Percentiles rank a stretch among this genome's conserved stretches.
phyloP scores from a whole-genome alignment of 2,797 vertebrate species.

The Halcyon leucocephala region DNA sequence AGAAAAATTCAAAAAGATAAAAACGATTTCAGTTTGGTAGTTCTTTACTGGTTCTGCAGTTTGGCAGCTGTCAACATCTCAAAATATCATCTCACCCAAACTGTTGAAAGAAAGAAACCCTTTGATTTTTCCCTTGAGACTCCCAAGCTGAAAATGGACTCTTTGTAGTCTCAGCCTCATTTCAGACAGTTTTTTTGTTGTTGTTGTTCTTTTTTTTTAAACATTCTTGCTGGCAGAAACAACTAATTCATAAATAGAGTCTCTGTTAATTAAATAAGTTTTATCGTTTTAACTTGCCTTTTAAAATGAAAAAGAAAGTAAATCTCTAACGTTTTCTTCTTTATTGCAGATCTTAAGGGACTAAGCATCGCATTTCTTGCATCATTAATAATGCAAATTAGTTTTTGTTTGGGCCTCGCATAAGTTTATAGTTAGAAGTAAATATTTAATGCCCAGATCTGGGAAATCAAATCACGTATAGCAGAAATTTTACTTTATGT shows the following conservation, averaged over 20 bases:
- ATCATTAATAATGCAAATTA: slow-evolving; percentile 78
- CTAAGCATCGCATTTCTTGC: slow-evolving; percentile 61
- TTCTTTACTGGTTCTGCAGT: slow-evolving; percentile 72
- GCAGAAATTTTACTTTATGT: slow-evolving; percentile 30
- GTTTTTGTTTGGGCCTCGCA: slow-evolving; percentile 65
- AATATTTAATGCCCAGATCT: slow-evolving; percentile 76
- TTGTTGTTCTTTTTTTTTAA: background rate
- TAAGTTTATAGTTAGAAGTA: slow-evolving; percentile 72
- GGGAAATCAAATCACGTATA: slow-evolving; percentile 53
- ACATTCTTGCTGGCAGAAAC: slow-evolving; percentile 69
- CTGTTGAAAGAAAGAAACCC: slow-evolving; percentile 78
- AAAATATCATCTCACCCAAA: slow-evolving; percentile 80
- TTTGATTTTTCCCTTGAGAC: slow-evolving; percentile 78
- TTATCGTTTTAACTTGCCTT: slow-evolving; percentile 71
- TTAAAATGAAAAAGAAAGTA: slow-evolving; percentile 65
- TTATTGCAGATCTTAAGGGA: slow-evolving; percentile 63
- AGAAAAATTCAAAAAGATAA: slow-evolving; percentile 65
- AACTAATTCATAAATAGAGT: slow-evolving; percentile 69
- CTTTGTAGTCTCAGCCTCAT: slow-evolving; percentile 76
- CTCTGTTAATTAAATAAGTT: slow-evolving; percentile 76
- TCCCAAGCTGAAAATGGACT: slow-evolving; percentile 76
- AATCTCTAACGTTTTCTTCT: slow-evolving; percentile 59
- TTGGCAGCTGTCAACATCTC: slow-evolving; percentile 81
- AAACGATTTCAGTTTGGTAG: slow-evolving; percentile 60
- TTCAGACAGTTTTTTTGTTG: slow-evolving; percentile 57